Percentiles rank a stretch among this genome's conserved stretches.
Conservation (phyloP, 2,888 invertebrate species). For the Cyrtodaria siliqua region DNA sequence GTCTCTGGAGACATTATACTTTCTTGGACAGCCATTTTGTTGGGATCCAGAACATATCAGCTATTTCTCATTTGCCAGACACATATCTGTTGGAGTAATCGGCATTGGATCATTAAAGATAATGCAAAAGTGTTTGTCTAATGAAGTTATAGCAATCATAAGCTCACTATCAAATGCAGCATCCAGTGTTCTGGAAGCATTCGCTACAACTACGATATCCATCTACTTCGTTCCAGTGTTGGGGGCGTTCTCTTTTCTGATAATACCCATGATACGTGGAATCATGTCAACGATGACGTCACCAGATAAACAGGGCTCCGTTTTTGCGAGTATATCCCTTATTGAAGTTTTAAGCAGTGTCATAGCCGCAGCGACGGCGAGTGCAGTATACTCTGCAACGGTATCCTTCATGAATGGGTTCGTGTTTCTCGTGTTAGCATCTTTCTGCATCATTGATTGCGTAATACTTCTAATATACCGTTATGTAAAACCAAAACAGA, state of each 20-base stretch:
- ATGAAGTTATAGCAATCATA: too few relatives aligned
- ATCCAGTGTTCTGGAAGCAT: slow-evolving; percentile 39
- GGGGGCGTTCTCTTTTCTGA: too few relatives aligned
- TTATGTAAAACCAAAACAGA: slow-evolving; percentile 39
- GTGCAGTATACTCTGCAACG: slow-evolving; percentile 21
- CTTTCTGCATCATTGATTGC: slow-evolving; percentile 69
- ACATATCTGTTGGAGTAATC: slow-evolving; percentile 22
- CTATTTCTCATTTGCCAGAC: slow-evolving; percentile 17
- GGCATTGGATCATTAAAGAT: slow-evolving; percentile 30
- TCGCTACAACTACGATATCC: slow-evolving; percentile 18
- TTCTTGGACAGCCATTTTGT: slow-evolving; percentile 58
- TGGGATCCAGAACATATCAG: slow-evolving; percentile 55
- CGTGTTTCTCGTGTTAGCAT: slow-evolving; percentile 35
- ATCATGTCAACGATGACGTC: slow-evolving; percentile 38
- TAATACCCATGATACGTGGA: slow-evolving; percentile 27
- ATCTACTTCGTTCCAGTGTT: slow-evolving; percentile 28
- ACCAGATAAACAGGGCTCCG: slow-evolving; percentile 31
- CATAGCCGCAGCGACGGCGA: neutral
- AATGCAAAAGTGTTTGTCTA: slow-evolving; percentile 31
- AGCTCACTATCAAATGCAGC: slow-evolving; percentile 40
- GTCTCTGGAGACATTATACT: slow-evolving; percentile 45
- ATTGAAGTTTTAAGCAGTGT: slow-evolving; percentile 22
- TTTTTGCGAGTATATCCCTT: slow-evolving; percentile 28
- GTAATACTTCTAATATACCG: slow-evolving; percentile 35
- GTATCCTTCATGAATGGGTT: slow-evolving; percentile 28